These are phyloP conservation scores for Rambutsinella grinnellia DNA, from an alignment of 2,888 invertebrate genomes.

Conservation along the genomic window DNA sequence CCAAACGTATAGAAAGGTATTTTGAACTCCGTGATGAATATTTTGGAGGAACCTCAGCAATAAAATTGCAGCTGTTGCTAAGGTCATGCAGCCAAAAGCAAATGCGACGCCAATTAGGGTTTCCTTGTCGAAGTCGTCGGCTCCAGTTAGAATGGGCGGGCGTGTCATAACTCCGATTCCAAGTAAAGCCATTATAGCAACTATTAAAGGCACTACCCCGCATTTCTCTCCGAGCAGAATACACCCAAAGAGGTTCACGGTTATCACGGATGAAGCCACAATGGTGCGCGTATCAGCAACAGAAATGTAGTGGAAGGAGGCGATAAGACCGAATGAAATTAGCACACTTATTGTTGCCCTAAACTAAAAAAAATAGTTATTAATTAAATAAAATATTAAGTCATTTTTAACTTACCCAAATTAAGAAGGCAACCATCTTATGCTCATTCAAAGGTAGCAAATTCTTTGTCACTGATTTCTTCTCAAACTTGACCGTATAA, in stretches of 20 bases:
- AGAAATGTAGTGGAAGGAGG: slow-evolving; percentile 54
- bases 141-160: slow-evolving; percentile 58
- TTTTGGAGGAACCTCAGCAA: slow-evolving; percentile 40
- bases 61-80: slow-evolving; percentile 38
- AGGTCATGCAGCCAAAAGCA: slow-evolving; percentile 33
- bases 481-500: slow-evolving; percentile 53
- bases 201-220: slow-evolving; percentile 52
- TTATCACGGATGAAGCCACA: slow-evolving; percentile 55
- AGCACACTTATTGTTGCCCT: slow-evolving; percentile 48
- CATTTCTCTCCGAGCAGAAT: slow-evolving; percentile 58
- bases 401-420: slow-evolving; percentile 51
- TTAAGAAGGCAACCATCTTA: slow-evolving; percentile 51
- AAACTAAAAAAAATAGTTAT: slow-evolving; percentile 34
- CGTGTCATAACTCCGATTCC: slow-evolving; percentile 60
- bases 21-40: slow-evolving; percentile 48
- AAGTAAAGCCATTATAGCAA: slow-evolving; percentile 51
- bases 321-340: slow-evolving; percentile 52
- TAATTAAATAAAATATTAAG: neutral
- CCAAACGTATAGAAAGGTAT: slow-evolving; percentile 37
- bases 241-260: slow-evolving; percentile 60
- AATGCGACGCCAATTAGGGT: slow-evolving; percentile 48
- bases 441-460: slow-evolving; percentile 47
- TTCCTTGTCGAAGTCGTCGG: slow-evolving; percentile 43
- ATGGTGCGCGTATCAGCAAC: slow-evolving; percentile 58
- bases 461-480: slow-evolving; percentile 48